Evolutionary conservation across 2,888 invertebrate genomes (phyloP).

Genomic region (Lordiphosa andalusiaca): DNA sequence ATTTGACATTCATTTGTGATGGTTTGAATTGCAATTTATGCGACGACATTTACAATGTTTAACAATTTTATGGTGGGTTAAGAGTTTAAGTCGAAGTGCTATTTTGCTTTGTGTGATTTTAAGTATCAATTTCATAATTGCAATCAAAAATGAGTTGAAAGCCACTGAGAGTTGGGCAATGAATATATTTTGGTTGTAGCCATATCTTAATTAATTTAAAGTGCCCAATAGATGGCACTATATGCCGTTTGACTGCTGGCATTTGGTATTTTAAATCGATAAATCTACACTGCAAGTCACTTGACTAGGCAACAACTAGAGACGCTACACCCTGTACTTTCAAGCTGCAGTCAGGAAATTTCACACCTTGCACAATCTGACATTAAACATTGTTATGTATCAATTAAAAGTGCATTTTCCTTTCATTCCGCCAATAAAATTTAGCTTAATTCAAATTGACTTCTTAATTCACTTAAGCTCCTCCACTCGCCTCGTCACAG

Average conservation of each 20-base stretch:
- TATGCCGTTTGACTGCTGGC: no score
- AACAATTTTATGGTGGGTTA: conserved; percentile 33
- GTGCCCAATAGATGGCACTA: no score
- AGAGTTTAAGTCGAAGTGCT: conserved; percentile 1
- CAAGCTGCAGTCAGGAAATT: no score
- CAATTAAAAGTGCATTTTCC: conserved; percentile 1
- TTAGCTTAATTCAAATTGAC: conserved; percentile 6
- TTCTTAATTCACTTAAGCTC: conserved; percentile 13
- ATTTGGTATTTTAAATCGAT: no score
- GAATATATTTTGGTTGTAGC: no score
- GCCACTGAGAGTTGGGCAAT: neutral
- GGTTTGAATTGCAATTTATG: conserved; percentile 34
- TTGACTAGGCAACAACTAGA: no score
- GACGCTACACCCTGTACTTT: no score
- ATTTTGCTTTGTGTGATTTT: neutral
- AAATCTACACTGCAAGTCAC: no score
- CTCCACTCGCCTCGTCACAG: neutral
- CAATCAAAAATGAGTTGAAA: conserved; percentile 6
- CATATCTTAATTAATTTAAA: no score
- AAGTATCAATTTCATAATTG: conserved; percentile 6
- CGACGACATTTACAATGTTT: conserved; percentile 56
- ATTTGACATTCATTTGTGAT: conserved; percentile 45
- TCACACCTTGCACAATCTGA: no score
- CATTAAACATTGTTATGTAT: no score
- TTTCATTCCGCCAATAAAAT: neutral